These are phyloP conservation scores for Ectemnius cavifrons DNA, from an alignment of 2,888 invertebrate species.

Conservation along the genomic window DNA sequence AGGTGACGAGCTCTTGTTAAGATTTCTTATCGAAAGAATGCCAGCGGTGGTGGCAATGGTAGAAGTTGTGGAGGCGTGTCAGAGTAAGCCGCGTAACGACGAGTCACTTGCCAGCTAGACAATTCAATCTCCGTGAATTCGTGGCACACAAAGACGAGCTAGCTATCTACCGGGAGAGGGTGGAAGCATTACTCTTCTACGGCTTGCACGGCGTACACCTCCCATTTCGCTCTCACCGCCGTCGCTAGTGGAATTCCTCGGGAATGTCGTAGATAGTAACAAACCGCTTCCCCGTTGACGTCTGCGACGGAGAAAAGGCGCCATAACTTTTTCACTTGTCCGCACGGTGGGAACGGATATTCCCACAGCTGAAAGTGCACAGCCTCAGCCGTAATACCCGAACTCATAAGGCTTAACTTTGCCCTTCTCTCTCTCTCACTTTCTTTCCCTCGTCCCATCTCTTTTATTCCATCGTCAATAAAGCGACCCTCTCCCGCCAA, in stretches of 20 bases:
- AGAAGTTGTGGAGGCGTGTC: constrained; percentile 27
- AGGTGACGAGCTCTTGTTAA: neutral
- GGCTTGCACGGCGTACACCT: constrained; percentile 23
- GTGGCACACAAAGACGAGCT: constrained; percentile 34
- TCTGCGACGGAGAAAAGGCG: constrained; percentile 27
- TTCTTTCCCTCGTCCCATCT: neutral
- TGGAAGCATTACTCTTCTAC: constrained; percentile 53
- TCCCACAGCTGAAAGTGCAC: constrained; percentile 19
- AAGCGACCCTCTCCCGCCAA: too few relatives aligned
- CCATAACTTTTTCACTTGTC: constrained; percentile 52
- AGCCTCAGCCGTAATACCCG: constrained; percentile 36
- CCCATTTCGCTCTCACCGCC: constrained; percentile 9
- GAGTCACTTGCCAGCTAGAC: constrained; percentile 49
- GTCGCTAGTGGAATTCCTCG: constrained; percentile 45
- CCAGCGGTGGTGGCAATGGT: neutral
- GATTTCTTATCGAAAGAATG: constrained; percentile 29
- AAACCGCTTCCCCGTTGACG: constrained; percentile 44
- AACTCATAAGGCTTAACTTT: constrained; percentile 8
- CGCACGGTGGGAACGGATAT: constrained; percentile 17
- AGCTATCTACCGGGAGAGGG: constrained; percentile 43
- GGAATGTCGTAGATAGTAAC: constrained; percentile 36
- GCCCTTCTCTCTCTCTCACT: neutral
- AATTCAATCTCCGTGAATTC: constrained; percentile 59
- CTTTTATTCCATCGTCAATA: neutral
- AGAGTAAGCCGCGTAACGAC: constrained; percentile 53